Percentiles rank a stretch among this genome's conserved stretches.
Conservation (phyloP, 2,888 invertebrate species). For the Polyploca ridens region DNA sequence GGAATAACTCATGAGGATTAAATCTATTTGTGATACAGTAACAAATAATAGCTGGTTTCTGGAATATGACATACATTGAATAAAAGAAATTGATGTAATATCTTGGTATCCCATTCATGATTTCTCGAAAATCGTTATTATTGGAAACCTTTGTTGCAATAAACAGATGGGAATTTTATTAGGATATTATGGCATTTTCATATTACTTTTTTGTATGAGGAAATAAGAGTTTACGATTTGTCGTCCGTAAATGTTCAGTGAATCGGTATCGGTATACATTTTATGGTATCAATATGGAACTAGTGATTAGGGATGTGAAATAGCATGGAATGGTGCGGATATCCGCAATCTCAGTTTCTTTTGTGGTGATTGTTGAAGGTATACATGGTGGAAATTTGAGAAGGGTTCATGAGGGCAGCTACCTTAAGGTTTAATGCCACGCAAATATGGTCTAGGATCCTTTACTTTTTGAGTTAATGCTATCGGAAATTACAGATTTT, state of each 20-base stretch:
- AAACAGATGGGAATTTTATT: not conserved
- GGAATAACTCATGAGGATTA: no score
- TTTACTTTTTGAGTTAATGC: no score
- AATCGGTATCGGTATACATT: not conserved
- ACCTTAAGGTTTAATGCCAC: no score
- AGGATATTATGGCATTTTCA: not conserved
- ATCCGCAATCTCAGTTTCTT: not conserved
- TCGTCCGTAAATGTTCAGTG: not conserved
- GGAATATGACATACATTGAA: no score
- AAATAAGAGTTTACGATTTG: not conserved
- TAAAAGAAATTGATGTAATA: not conserved
- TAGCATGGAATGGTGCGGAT: not conserved
- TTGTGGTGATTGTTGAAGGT: no score
- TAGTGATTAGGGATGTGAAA: not conserved
- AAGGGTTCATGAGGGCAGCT: not conserved
- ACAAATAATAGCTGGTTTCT: no score
- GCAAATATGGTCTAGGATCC: no score
- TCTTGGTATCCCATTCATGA: not conserved
- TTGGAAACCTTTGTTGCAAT: slow-evolving; percentile 3
- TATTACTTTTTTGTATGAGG: not conserved
- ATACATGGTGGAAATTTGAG: not conserved
- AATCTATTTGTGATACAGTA: no score
- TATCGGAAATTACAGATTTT: no score
- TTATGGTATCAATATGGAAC: not conserved
- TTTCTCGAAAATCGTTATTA: not conserved